Conservation (phyloP, 2,113 vertebrate species). For the Brevimyrus niger region DNA sequence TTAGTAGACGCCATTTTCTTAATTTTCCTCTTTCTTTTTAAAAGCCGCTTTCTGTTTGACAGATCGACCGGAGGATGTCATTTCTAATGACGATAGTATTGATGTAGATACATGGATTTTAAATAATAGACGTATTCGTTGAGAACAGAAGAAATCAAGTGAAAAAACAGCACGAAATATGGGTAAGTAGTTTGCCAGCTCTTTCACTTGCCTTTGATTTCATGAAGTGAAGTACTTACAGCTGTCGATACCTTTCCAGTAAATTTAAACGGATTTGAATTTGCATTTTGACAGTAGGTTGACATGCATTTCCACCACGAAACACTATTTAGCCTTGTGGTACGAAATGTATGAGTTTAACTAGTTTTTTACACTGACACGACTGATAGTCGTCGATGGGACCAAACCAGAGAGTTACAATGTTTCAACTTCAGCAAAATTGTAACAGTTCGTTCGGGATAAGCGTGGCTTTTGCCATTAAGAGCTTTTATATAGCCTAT, state of each 20-base stretch:
- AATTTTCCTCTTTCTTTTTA: slow-evolving; percentile 48
- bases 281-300: neutral
- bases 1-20: slow-evolving; percentile 67
- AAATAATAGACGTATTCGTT: slow-evolving; percentile 60
- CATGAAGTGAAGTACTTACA: neutral
- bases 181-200: slow-evolving; percentile 59
- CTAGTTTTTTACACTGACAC: neutral
- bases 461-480: neutral
- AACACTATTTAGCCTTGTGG: neutral
- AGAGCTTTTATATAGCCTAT: neutral
- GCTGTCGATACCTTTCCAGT: slow-evolving; percentile 3
- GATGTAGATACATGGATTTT: slow-evolving; percentile 65
- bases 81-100: slow-evolving; percentile 51
- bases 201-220: slow-evolving; percentile 14
- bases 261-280: neutral
- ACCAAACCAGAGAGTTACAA: neutral
- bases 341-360: neutral
- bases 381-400: neutral
- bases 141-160: slow-evolving; percentile 44
- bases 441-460: neutral
- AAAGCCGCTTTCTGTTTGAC: slow-evolving; percentile 55
- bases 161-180: slow-evolving; percentile 61
- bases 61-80: slow-evolving; percentile 64
- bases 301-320: neutral
- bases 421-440: slow-evolving; percentile 14